Evolutionary conservation across 2,113 vertebrate species (phyloP), one percentile per base, ranked within the genome.

Genomic region (Corythoichthys haematopterus): DNA sequence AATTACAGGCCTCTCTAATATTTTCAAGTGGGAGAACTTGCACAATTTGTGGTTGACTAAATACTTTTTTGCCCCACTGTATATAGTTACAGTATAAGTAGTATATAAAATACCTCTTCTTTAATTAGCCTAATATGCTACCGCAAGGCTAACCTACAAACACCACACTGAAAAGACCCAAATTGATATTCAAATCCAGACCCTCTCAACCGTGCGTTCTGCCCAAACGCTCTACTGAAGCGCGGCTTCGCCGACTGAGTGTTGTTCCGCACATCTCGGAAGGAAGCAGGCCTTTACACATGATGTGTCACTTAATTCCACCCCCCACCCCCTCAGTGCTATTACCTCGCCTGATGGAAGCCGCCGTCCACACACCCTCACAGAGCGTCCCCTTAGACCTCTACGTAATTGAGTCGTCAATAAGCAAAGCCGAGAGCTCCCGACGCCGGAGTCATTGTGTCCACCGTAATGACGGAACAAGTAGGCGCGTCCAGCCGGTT

Each of bases 381-480:
- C 70, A 75, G 62, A 72, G 63, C 8, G 35, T 76, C 67, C 76
- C 72, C 75, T 73, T 71, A 68, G 69, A 70, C 16, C 56, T 71
- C 72, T 43, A 79, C 70, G 69, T 76, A 71, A 84, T 69, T 55
- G 67, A 80, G 46, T 67, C 71, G 72, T 83, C 66, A 70, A 63
- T 68, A 73, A 74, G 56, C 78, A 5, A 65, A 77, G 66, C 63
- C 72, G 69, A 61, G 72, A 65, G 69, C 69, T 78, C 69, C 67
- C 72, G 73, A 73, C 59, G 40, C 66, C 64, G n/a, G 57, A 70
- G 57, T 69, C 71, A 69, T 52, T 74, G 71, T 69, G 59, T 76
- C 69, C 58, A 33, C 62, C 71, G 28, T 65, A 65, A 65, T 75
- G 71, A 74, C 65, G 65, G 58, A 59, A 59, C 65, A 65, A 46